A percentile compares a stretch with the other conserved stretches of the same genome.
These are phyloP conservation scores for Apogon talboti DNA, from an alignment of 2,797 vertebrate species.

Conservation along the genomic window DNA sequence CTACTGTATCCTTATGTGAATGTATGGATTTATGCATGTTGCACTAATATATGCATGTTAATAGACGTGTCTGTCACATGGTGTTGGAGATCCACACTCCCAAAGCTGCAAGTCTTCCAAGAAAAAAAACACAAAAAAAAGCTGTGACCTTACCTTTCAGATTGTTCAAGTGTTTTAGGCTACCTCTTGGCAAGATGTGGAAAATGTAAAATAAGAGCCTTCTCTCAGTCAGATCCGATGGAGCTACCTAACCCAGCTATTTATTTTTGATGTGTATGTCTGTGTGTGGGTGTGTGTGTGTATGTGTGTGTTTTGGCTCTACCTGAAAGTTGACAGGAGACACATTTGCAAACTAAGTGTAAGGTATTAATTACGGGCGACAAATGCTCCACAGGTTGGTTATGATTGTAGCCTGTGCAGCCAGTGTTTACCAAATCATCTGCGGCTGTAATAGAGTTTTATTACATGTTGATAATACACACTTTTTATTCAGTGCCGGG, in stretches of 20 bases:
- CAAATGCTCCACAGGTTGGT: too few species aligned
- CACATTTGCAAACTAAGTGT: not conserved
- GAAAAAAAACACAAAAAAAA: not conserved
- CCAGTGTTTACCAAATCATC: not conserved
- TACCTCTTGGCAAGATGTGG: constrained; percentile 9
- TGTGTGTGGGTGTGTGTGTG: constrained; percentile 1
- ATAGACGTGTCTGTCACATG: constrained; percentile 12
- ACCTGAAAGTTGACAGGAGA: constrained; percentile 47
- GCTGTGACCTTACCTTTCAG: constrained; percentile 49
- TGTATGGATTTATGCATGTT: not conserved
- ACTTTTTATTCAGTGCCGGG: too few species aligned
- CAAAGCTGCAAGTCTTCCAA: constrained; percentile 32
- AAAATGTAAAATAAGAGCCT: constrained; percentile 42
- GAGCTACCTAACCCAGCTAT: constrained; percentile 27
- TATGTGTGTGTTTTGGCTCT: constrained; percentile 2
- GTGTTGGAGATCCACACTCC: constrained; percentile 21
- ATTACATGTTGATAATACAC: too few species aligned
- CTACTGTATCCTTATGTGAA: constrained; percentile 29
- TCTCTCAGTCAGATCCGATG: constrained; percentile 12
- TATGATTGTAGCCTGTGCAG: not conserved
- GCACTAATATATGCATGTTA: not conserved
- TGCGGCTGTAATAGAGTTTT: not conserved
- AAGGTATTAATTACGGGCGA: constrained; percentile 32
- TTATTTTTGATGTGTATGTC: constrained; percentile 34
- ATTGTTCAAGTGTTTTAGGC: constrained; percentile 27